phyloP scores from a whole-genome alignment of 1,140 invertebrate species.

The Mylabris phalerata region DNA sequence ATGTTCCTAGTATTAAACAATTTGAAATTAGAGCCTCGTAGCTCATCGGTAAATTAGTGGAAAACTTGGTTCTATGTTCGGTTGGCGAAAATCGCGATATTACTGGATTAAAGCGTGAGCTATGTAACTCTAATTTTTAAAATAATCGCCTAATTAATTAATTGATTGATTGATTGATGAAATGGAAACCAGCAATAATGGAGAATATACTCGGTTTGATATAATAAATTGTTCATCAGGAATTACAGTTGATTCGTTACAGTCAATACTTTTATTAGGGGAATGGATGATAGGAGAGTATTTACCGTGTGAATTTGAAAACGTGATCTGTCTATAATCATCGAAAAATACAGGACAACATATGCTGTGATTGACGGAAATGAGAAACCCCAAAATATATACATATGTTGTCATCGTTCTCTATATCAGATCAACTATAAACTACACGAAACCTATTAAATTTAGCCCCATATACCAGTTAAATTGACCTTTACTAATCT shows the following conservation, averaged over 20 bases:
- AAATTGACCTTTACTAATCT: slow-evolving; percentile 6
- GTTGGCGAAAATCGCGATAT: no score
- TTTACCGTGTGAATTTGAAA: slow-evolving; percentile 19
- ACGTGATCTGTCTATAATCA: neutral
- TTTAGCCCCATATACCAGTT: no score
- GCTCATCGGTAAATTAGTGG: no score
- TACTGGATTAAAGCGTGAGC: neutral
- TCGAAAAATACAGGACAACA: slow-evolving; percentile 10
- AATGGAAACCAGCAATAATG: no score
- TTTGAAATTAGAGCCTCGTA: no score
- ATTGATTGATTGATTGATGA: no score
- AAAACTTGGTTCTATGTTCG: no score
- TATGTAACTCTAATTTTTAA: neutral
- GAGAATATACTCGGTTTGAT: no score
- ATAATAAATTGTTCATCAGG: neutral
- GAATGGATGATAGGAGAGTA: neutral
- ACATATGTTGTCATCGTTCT: slow-evolving; percentile 1
- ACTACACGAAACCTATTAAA: no score
- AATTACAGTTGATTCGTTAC: slow-evolving; percentile 9
- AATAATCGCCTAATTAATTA: neutral
- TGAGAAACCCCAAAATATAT: slow-evolving; percentile 14
- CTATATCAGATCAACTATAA: slow-evolving; percentile 9
- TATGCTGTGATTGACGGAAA: slow-evolving; percentile 24
- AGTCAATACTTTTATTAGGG: neutral
- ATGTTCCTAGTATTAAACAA: no score